Percentiles rank a stretch among this genome's conserved stretches.
Evolutionary conservation across 2,888 invertebrate species (phyloP).

Genomic region (Neelides folsomi): DNA sequence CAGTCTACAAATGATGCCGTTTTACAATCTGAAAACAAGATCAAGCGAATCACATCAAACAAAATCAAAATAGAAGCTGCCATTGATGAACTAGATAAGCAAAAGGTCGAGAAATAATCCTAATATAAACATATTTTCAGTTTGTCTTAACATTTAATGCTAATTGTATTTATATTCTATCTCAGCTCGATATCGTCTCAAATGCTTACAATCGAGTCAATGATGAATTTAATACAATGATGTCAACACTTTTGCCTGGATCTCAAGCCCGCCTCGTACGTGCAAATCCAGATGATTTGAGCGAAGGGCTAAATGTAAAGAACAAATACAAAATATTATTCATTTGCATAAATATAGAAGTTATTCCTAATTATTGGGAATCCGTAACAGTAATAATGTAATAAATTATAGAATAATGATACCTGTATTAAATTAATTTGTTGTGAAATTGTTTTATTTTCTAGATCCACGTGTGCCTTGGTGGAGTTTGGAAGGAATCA

Average conservation of each 20-base stretch:
- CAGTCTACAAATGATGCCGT: constrained; percentile 44
- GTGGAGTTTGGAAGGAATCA: constrained; percentile 89
- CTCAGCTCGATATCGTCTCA: constrained; percentile 16
- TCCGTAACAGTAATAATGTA: too few relatives aligned
- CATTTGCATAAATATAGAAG: too few relatives aligned
- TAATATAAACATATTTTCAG: too few relatives aligned
- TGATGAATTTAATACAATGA: constrained; percentile 87
- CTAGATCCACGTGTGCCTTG: constrained; percentile 72
- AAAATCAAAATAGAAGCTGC: constrained; percentile 58
- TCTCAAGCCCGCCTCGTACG: constrained; percentile 75
- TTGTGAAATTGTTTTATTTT: background rate
- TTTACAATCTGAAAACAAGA: constrained; percentile 47
- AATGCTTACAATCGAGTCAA: constrained; percentile 54
- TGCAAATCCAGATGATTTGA: constrained; percentile 44
- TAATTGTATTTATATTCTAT: background rate
- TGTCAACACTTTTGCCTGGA: constrained; percentile 77
- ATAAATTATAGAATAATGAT: too few relatives aligned
- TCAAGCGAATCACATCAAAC: constrained; percentile 59
- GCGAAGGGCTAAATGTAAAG: constrained; percentile 68
- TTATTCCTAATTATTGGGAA: too few relatives aligned
- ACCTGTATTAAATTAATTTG: too few relatives aligned
- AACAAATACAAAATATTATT: background rate
- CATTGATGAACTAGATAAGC: constrained; percentile 76
- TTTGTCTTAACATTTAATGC: too few relatives aligned
- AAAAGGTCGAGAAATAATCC: too few relatives aligned